Base-by-base conservation (phyloP, 2,113 vertebrate genomes). In the Microcebus jonahi region DNA sequence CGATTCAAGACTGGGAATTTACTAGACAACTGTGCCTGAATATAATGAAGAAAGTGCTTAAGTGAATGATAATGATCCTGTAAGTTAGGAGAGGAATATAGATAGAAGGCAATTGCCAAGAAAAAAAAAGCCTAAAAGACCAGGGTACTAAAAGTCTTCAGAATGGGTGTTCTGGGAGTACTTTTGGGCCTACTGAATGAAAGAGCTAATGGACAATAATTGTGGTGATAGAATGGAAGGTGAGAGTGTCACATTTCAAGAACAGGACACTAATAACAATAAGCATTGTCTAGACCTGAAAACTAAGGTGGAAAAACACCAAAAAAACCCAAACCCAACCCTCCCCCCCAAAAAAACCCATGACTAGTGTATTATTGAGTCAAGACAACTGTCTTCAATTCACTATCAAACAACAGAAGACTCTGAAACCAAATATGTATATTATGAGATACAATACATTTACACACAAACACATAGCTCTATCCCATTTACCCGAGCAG, bases 401-500 rank as follows among this genome's bases (percentile, higher is more conserved):
- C 18, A 34, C 48, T 76, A 48, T 25, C 50, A 53, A 36, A 34
- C n/a, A 88, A 70, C 8, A 23, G 1, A 42, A 36, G 67, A 59
- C 57, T 39, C 55, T 27, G 18, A 27, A 5, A 42, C 0, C 7
- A 71, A 65, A 48, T 11, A 29, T 9, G 45, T 11, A 18, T 0
- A n/a, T 1, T 23, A 48, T 15, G 79, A 73, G 57, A 82, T 5
- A 21, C 77, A 80, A 23, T 0, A 8, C 1, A 31, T 79, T 42
- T 63, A n/a, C 29, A 87, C 21, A 70, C 2, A 68, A 23, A 80
- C 55, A 93, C 21, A 86, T 0, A 45, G 1, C 23, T 85, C 2
- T n/a, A 23, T 50, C 39, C 39, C 55, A 97, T 97, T 99, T 97
- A 99, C 99, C 97, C 99, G 99, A 2, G 99, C 99, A 71, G 99